Evolutionary conservation across 1,140 invertebrate genomes (phyloP).

Genomic region (Idris sp.): DNA sequence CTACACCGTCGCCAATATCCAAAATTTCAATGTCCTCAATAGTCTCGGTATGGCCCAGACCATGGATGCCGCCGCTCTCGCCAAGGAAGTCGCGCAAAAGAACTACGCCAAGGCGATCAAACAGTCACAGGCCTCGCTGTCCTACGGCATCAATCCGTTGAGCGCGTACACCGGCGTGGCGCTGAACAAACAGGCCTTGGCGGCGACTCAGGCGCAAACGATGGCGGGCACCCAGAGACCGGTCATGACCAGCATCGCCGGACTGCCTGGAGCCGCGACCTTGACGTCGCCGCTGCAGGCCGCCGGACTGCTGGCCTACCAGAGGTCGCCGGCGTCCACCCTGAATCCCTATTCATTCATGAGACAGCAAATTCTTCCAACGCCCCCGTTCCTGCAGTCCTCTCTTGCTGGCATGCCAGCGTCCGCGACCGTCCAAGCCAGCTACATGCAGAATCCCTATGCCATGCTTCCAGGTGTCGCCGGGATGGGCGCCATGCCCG

Average conservation of each 20-base stretch:
- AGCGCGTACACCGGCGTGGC: constrained; percentile 88
- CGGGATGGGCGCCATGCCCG: constrained; percentile 67
- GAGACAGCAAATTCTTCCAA: constrained; percentile 76
- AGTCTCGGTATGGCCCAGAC: constrained; percentile 69
- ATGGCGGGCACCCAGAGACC: constrained; percentile 68
- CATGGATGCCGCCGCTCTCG: constrained; percentile 81
- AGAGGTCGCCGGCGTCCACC: constrained; percentile 79
- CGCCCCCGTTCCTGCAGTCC: constrained; percentile 71
- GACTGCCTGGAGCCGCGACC: constrained; percentile 66
- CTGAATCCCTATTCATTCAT: constrained; percentile 79
- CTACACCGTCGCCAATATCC: constrained; percentile 70
- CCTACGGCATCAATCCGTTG: constrained; percentile 76
- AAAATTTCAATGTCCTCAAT: constrained; percentile 71
- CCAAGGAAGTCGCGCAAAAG: constrained; percentile 88
- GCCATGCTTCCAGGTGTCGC: constrained; percentile 69
- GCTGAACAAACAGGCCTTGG: constrained; percentile 82
- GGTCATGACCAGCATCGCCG: constrained; percentile 68
- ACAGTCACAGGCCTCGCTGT: constrained; percentile 78
- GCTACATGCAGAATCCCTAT: constrained; percentile 74
- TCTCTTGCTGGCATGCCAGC: constrained; percentile 67
- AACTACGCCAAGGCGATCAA: constrained; percentile 85
- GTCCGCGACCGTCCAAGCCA: constrained; percentile 77
- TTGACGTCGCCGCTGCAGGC: constrained; percentile 70
- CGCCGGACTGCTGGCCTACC: constrained; percentile 79
- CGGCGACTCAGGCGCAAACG: constrained; percentile 36